phyloP scores from a whole-genome alignment of 2,113 vertebrate species.

The Callospermophilus lateralis region DNA sequence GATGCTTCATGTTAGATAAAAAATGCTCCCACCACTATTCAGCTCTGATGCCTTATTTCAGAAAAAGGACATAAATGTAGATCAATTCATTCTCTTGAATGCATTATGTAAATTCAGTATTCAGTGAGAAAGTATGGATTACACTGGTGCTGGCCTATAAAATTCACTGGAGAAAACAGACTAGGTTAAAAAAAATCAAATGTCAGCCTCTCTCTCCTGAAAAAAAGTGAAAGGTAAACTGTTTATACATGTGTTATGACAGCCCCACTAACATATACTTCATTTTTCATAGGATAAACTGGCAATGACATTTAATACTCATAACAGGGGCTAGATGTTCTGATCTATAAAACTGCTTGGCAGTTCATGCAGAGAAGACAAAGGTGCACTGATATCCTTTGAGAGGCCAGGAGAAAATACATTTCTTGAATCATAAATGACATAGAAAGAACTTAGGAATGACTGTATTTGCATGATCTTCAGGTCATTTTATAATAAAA shows the following conservation, averaged over 20 bases:
- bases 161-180: conserved; percentile 77
- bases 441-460: not conserved
- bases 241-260: conserved; percentile 91
- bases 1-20: not conserved
- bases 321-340: conserved; percentile 84
- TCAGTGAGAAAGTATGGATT: conserved; percentile 65
- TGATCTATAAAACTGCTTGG: conserved; percentile 84
- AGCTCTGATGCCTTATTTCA: not conserved
- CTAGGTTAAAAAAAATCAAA: conserved; percentile 56
- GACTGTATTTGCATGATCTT: not conserved
- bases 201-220: conserved; percentile 78
- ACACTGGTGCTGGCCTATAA: conserved; percentile 34
- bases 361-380: conserved; percentile 63
- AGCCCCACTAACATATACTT: conserved; percentile 90
- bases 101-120: conserved; percentile 66
- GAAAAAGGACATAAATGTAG: not conserved
- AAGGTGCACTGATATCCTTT: not conserved
- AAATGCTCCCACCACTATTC: not conserved
- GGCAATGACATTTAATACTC: conserved; percentile 92
- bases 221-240: conserved; percentile 86
- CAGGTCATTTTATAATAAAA: conserved; percentile 8
- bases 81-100: conserved; percentile 52
- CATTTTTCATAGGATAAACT: conserved; percentile 91
- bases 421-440: conserved; percentile 29
- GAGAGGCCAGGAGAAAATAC: conserved; percentile 22